Base-by-base conservation (phyloP, 2,797 vertebrate species). In the Hydrocynus forskahlii region DNA sequence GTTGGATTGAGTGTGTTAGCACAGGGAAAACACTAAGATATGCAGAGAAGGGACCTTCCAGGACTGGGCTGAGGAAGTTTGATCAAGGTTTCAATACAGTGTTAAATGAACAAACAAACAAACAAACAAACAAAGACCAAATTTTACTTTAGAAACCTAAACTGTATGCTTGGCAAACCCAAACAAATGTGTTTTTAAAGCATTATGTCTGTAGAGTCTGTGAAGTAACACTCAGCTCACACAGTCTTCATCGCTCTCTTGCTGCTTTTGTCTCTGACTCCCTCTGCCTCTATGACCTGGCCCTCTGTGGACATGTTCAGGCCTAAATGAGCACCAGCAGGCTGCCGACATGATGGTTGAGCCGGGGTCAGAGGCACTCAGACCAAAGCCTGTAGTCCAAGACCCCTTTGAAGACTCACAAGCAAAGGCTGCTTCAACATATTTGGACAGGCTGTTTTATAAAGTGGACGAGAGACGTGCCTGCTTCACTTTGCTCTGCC, bases 251-350 rank as follows among this genome's bases (percentile, higher is more conserved):
- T 54, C 3, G 35, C 52, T 25, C 38, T 43, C 38, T 48, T 21
- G 2, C 19, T 43, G 6, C 21, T 50, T 45, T 21, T 54, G 23
- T 29, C 17, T 73, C 48, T 72, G n/a, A n/a, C n/a, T n/a, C n/a
- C n/a, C n/a, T n/a, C n/a, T n/a, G 50, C 40, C 17, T 48, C 12
- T 23, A 35, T 68, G 50, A 45, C 45, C 17, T 29, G 63, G 38
- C 62, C 38, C 35, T 43, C 64, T 13, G 35, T 25, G 48, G 52
- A 43, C 68, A 16, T 55, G 57, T 77, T 12, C 29, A 48, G 9
- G 63, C 55, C 52, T 67, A 35, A 59, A 66, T 75, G 63, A 82
- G 70, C 23, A 75, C 50, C 60, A 78, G 69, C 23, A 35, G 45
- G 48, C 54, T 55, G 52, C 52, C 10, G 62, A 57, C 57, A 69